These are phyloP conservation scores for Entelurus aequoreus DNA, from an alignment of 2,113 vertebrate genomes.

Conservation along the genomic window DNA sequence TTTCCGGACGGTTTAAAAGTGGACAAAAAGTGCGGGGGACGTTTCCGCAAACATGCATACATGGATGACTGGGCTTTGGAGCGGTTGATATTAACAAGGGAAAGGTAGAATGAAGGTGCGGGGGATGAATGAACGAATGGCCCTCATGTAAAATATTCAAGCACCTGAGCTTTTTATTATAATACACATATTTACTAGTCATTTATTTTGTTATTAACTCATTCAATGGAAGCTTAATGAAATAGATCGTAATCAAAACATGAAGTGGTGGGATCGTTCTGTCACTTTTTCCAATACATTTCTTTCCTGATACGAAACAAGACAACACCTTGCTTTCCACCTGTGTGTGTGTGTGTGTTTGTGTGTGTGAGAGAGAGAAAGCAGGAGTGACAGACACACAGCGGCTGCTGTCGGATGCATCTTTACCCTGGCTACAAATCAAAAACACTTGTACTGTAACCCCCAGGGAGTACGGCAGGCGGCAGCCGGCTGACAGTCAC, in stretches of 20 bases:
- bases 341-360: constrained; percentile 10
- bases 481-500: constrained; percentile 40
- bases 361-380: background rate
- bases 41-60: too few relatives aligned
- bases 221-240: too few relatives aligned
- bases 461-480: constrained; percentile 38
- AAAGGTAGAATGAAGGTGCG: too few relatives aligned
- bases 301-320: constrained; percentile 10
- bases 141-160: too few relatives aligned
- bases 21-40: too few relatives aligned
- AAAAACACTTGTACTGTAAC: constrained; percentile 58
- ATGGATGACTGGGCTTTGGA: too few relatives aligned
- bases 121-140: too few relatives aligned
- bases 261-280: background rate
- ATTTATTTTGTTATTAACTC: too few relatives aligned
- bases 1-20: too few relatives aligned
- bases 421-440: constrained; percentile 57
- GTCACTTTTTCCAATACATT: background rate
- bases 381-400: constrained; percentile 5
- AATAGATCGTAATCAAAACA: background rate
- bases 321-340: constrained; percentile 19
- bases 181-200: too few relatives aligned
- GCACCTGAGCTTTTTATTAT: too few relatives aligned
- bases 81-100: too few relatives aligned
- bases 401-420: constrained; percentile 28